phyloP scores from a whole-genome alignment of 2,888 invertebrate genomes.

The Maniola hyperantus region DNA sequence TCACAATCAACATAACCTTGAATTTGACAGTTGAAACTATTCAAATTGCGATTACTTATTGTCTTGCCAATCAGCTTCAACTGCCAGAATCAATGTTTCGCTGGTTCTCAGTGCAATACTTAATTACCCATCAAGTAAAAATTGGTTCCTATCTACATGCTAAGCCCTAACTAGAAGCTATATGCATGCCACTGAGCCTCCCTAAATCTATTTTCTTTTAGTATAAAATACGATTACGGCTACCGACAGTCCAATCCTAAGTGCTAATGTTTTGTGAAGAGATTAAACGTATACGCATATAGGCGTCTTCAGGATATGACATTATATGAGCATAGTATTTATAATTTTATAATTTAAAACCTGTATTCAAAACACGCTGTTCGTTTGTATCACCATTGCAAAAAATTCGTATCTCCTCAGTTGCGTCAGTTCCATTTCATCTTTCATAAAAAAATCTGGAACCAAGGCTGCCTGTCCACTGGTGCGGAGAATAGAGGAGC shows the following conservation, averaged over 20 bases:
- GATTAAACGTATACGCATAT: slow-evolving; percentile 41
- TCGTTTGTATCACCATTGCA: not conserved
- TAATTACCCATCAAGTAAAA: not conserved
- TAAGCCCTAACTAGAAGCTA: not conserved
- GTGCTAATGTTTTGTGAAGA: slow-evolving; percentile 27
- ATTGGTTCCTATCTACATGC: not conserved
- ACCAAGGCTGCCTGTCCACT: too few relatives aligned
- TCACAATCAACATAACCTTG: not conserved
- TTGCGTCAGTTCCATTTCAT: too few relatives aligned
- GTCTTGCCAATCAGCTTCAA: too few relatives aligned
- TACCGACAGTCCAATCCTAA: slow-evolving; percentile 23
- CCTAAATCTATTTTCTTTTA: slow-evolving; percentile 40
- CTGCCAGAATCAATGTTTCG: too few relatives aligned
- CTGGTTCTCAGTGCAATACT: not conserved
- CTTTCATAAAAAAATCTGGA: too few relatives aligned
- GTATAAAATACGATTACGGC: slow-evolving; percentile 33
- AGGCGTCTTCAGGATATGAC: slow-evolving; percentile 46
- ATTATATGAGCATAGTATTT: slow-evolving; percentile 42
- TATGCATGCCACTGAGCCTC: slow-evolving; percentile 40
- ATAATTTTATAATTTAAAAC: slow-evolving; percentile 2
- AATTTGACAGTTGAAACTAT: not conserved
- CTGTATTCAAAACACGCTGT: not conserved
- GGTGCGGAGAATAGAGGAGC: too few relatives aligned
- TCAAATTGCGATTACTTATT: too few relatives aligned
- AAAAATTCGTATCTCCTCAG: too few relatives aligned